Evolutionary conservation across 2,888 invertebrate species (phyloP).

Genomic region (Galerucella nymphaeae): DNA sequence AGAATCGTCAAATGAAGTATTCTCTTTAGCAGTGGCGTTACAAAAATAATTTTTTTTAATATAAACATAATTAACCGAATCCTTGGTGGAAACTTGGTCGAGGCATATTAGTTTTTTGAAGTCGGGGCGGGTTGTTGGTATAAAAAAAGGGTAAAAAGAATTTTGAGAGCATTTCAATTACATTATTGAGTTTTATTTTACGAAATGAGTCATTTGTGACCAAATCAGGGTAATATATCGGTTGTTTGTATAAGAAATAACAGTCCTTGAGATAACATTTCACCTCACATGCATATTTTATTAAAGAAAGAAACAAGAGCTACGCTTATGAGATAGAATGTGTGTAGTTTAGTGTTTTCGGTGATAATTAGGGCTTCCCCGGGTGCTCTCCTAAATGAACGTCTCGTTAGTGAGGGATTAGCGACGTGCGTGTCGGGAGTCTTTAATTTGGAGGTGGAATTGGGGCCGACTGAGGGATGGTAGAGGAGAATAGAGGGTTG

Average conservation of each 20-base stretch:
- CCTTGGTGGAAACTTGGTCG: too few species aligned
- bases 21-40: constrained; percentile 20
- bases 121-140: too few species aligned
- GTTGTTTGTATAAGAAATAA: too few species aligned
- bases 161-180: too few species aligned
- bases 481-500: background rate
- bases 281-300: background rate
- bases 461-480: constrained; percentile 10
- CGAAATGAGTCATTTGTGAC: too few species aligned
- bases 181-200: too few species aligned
- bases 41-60: constrained; percentile 15
- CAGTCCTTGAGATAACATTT: too few species aligned
- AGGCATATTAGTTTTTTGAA: too few species aligned
- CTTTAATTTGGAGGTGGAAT: constrained; percentile 54
- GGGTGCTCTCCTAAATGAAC: constrained; percentile 56
- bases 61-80: too few species aligned
- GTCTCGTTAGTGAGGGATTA: constrained; percentile 70
- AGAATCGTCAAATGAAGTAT: constrained; percentile 41
- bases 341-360: constrained; percentile 49
- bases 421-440: constrained; percentile 66
- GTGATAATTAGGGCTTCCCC: constrained; percentile 56
- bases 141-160: too few species aligned
- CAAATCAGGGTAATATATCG: too few species aligned
- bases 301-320: constrained; percentile 33
- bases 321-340: constrained; percentile 31